A percentile compares a stretch with the other conserved stretches of the same genome.
Evolutionary conservation across 1,140 invertebrate species (phyloP).

Genomic region (Pteromalus puparum): DNA sequence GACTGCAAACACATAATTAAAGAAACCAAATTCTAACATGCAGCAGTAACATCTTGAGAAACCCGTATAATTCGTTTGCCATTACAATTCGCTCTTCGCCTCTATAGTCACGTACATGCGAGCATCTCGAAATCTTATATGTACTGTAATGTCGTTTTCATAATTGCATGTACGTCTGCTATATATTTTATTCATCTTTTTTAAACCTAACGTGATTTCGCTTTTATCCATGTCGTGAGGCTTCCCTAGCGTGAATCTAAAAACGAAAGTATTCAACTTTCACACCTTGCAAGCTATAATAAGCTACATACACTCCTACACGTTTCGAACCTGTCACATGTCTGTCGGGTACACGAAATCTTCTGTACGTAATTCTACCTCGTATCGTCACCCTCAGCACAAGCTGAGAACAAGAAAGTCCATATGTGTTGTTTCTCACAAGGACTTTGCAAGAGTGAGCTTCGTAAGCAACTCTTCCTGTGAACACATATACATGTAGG

Average conservation of each 20-base stretch:
- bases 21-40: neutral
- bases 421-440: neutral
- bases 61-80: neutral
- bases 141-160: neutral
- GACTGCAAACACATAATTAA: too few relatives aligned
- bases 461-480: neutral
- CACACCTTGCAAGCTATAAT: neutral
- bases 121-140: neutral
- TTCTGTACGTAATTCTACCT: too few relatives aligned
- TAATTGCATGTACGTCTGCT: neutral
- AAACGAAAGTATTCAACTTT: neutral
- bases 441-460: neutral
- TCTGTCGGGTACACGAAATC: neutral
- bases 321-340: neutral
- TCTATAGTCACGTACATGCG: neutral
- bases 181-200: conserved; percentile 5
- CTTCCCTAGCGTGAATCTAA: neutral
- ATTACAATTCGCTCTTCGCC: neutral
- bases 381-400: neutral
- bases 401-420: neutral
- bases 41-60: neutral
- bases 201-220: neutral
- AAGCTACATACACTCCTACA: neutral
- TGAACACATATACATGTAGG: neutral
- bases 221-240: neutral